A percentile compares a stretch with the other conserved stretches of the same genome.
Evolutionary conservation across 2,888 invertebrate species (phyloP).

Genomic region (Phengaris alcon): DNA sequence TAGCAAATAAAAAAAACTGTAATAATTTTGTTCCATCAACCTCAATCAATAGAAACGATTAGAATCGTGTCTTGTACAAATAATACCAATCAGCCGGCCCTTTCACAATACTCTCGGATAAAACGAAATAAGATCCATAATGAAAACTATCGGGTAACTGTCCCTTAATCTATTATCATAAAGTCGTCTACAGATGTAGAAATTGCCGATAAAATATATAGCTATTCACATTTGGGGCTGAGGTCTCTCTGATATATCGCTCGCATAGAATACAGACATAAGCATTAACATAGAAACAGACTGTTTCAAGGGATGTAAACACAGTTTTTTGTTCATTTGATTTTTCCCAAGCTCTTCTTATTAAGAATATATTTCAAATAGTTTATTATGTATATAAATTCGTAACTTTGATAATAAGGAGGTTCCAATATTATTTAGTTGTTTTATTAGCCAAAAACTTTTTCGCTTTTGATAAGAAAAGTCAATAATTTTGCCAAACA

Average conservation of each 20-base stretch:
- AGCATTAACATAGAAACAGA: background rate
- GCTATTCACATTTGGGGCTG: slow-evolving; percentile 29
- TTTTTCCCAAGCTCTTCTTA: too few species aligned
- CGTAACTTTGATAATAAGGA: background rate
- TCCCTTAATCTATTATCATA: slow-evolving; percentile 47
- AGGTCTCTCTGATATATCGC: slow-evolving; percentile 22
- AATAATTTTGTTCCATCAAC: slow-evolving; percentile 36
- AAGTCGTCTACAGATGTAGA: slow-evolving; percentile 45
- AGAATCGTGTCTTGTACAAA: slow-evolving; percentile 46
- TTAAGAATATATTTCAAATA: too few species aligned
- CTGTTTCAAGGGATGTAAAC: background rate
- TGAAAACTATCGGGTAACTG: slow-evolving; percentile 46
- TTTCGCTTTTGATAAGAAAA: slow-evolving; percentile 3
- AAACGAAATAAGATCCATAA: slow-evolving; percentile 47
- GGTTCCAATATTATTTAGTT: background rate
- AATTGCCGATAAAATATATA: slow-evolving; percentile 38
- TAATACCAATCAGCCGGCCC: slow-evolving; percentile 45
- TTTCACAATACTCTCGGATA: slow-evolving; percentile 41
- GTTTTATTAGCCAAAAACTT: background rate
- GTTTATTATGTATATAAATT: too few species aligned
- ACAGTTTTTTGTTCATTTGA: too few species aligned
- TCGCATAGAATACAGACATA: background rate
- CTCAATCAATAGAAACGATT: slow-evolving; percentile 46
- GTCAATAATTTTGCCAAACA: slow-evolving; percentile 6
- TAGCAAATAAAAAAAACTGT: background rate